Evolutionary conservation across 2,888 invertebrate species (phyloP).

Genomic region (Nycteola revayana): DNA sequence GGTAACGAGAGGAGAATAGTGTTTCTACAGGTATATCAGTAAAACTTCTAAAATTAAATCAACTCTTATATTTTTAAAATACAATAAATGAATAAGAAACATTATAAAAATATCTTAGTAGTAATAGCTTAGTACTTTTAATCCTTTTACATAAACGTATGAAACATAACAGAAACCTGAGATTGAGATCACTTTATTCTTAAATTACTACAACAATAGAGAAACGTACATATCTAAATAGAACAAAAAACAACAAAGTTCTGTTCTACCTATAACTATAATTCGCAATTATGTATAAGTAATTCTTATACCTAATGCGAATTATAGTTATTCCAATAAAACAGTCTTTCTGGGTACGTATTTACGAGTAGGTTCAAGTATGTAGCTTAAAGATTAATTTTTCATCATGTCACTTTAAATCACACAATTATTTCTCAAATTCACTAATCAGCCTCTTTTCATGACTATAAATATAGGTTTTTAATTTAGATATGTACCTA

Average conservation of each 20-base stretch:
- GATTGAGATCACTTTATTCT: constrained; percentile 1
- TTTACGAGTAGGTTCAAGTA: not conserved
- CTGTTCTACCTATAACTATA: not conserved
- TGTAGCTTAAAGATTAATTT: not conserved
- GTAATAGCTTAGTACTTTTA: constrained; percentile 1
- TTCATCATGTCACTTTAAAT: not conserved
- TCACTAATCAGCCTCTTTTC: too few relatives aligned
- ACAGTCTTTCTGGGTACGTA: not conserved
- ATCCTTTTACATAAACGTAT: constrained; percentile 1
- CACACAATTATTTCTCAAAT: constrained; percentile 1
- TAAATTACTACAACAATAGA: constrained; percentile 2
- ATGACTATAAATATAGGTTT: not conserved
- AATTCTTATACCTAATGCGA: not conserved
- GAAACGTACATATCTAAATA: constrained; percentile 1
- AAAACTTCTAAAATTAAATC: constrained; percentile 2
- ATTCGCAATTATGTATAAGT: not conserved
- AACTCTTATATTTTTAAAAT: constrained; percentile 1
- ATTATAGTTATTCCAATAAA: constrained; percentile 1
- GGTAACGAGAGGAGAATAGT: constrained; percentile 1
- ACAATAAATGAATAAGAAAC: constrained; percentile 2
- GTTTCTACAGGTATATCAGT: constrained; percentile 1
- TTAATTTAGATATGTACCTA: constrained; percentile 1
- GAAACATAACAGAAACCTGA: constrained; percentile 1
- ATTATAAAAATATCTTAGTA: constrained; percentile 1
- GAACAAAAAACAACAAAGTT: constrained; percentile 1